These are phyloP conservation scores for Platysternon megacephalum DNA, from an alignment of 2,113 vertebrate species.

Conservation along the genomic window DNA sequence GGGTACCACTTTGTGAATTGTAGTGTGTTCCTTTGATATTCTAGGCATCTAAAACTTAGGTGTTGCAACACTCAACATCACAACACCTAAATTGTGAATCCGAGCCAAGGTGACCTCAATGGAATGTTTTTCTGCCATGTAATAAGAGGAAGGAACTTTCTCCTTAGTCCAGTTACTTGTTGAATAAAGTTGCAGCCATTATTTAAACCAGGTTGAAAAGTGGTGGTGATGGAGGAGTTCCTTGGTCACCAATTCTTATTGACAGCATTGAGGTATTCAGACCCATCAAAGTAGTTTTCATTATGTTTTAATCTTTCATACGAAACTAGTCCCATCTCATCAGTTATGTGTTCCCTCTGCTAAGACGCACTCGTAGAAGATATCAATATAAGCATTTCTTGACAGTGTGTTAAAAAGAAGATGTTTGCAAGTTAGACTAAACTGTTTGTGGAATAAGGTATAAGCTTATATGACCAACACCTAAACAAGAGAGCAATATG, in stretches of 20 bases:
- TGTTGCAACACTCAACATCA: too few relatives aligned
- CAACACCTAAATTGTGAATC: neutral
- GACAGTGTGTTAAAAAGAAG: constrained; percentile 30
- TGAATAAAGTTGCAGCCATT: neutral
- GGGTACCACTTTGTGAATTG: neutral
- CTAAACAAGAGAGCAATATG: constrained; percentile 69
- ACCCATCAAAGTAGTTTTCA: neutral
- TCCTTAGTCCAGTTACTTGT: neutral
- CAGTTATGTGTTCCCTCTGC: constrained; percentile 31
- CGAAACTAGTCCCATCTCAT: constrained; percentile 41
- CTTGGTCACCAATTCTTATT: neutral
- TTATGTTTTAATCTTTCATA: constrained; percentile 21
- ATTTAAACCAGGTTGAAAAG: neutral
- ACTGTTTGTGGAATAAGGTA: constrained; percentile 57
- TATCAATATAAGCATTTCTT: neutral
- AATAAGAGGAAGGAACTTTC: neutral
- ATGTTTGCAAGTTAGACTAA: constrained; percentile 67
- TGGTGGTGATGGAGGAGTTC: neutral
- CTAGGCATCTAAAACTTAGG: neutral
- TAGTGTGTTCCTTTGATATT: neutral
- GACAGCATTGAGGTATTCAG: neutral
- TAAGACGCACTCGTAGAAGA: neutral
- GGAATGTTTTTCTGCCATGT: neutral
- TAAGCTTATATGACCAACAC: constrained; percentile 51
- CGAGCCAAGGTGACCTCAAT: neutral